Conservation (phyloP, 2,797 vertebrate genomes). For the Sebastes iracundus region DNA sequence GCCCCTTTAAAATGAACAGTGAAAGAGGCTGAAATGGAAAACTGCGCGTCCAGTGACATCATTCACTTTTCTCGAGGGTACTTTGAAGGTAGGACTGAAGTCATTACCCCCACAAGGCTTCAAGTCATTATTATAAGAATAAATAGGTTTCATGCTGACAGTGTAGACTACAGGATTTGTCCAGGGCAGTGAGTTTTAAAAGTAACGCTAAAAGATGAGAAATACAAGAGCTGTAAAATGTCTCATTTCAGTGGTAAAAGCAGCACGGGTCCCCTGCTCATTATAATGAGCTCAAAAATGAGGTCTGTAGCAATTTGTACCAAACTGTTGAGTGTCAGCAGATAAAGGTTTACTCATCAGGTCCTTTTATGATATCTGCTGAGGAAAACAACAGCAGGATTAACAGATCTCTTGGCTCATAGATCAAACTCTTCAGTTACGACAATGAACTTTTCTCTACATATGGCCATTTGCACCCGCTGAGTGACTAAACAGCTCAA, state of each 20-base stretch:
- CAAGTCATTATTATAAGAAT: background rate
- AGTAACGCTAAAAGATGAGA: background rate
- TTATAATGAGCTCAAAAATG: background rate
- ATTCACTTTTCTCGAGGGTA: background rate
- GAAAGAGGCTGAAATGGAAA: background rate
- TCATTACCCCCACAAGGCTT: background rate
- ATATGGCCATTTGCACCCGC: background rate
- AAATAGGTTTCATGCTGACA: background rate
- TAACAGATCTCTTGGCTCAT: background rate
- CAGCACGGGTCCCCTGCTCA: background rate
- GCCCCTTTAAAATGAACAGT: background rate
- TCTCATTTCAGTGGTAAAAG: background rate
- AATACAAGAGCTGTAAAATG: background rate
- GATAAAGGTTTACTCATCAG: background rate
- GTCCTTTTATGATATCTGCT: background rate
- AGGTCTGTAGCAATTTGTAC: background rate
- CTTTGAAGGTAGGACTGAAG: background rate
- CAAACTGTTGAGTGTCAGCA: background rate
- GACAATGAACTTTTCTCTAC: background rate
- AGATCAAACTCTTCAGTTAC: background rate
- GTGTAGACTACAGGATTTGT: background rate
- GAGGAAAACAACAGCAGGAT: background rate
- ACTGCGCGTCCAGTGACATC: background rate
- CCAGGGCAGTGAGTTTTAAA: background rate
- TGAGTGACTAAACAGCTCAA: conserved; percentile 39